phyloP scores from a whole-genome alignment of 2,888 invertebrate genomes.

The Chrysodeixis includens region DNA sequence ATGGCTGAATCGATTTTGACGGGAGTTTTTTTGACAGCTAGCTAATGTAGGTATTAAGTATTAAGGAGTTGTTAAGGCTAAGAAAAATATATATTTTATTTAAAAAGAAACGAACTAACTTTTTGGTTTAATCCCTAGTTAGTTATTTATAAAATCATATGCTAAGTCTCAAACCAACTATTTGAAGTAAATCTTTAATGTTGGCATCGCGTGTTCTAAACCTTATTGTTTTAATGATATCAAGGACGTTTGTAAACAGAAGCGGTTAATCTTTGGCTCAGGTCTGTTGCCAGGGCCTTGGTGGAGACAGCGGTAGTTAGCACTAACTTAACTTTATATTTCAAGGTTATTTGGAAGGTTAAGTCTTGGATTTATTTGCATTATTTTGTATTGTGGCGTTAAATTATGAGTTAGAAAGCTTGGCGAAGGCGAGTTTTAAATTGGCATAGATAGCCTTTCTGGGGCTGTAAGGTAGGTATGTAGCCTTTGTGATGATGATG shows the following conservation, averaged over 20 bases:
- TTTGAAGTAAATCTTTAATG: slow-evolving; percentile 37
- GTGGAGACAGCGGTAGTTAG: neutral
- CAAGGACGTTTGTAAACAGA: slow-evolving; percentile 22
- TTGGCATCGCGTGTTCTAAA: slow-evolving; percentile 43
- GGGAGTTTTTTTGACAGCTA: too few species aligned
- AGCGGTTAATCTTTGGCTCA: slow-evolving; percentile 26
- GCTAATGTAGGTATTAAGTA: too few species aligned
- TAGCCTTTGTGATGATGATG: too few species aligned
- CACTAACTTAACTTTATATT: neutral
- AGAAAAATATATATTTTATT: too few species aligned
- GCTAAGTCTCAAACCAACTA: slow-evolving; percentile 27
- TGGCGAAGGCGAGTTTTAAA: too few species aligned
- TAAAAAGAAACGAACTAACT: too few species aligned
- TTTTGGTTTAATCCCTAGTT: too few species aligned
- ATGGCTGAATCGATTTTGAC: too few species aligned
- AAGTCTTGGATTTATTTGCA: neutral
- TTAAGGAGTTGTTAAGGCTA: too few species aligned
- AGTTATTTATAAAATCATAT: slow-evolving; percentile 17
- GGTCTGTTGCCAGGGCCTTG: slow-evolving; percentile 16
- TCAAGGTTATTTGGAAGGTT: neutral
- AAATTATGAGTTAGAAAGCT: too few species aligned
- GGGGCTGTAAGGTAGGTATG: too few species aligned
- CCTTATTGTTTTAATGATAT: slow-evolving; percentile 41
- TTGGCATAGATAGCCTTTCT: too few species aligned
- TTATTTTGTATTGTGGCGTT: neutral